phyloP scores from a whole-genome alignment of 1,140 invertebrate species.

The Dendroctonus ponderosae region DNA sequence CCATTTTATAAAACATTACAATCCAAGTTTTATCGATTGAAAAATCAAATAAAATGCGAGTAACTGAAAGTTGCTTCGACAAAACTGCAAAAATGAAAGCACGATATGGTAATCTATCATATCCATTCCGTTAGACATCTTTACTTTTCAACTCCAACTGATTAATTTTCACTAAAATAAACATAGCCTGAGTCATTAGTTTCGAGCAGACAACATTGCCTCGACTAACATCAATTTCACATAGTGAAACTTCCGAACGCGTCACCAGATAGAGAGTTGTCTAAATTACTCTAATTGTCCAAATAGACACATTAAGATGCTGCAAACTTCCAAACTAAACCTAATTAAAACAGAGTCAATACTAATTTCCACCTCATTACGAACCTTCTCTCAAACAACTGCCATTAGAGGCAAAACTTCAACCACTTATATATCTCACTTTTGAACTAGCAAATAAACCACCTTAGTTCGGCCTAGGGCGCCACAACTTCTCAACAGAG shows the following conservation, averaged over 20 bases:
- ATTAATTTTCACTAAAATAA: too few relatives aligned
- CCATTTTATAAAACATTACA: too few relatives aligned
- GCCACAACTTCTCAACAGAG: constrained; percentile 6
- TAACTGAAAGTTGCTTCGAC: too few relatives aligned
- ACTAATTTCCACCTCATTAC: constrained; percentile 36
- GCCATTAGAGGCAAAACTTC: constrained; percentile 28
- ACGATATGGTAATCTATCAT: too few relatives aligned
- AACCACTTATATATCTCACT: constrained; percentile 27
- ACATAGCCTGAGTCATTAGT: too few relatives aligned
- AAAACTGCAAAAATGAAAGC: too few relatives aligned
- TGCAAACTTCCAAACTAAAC: constrained; percentile 19
- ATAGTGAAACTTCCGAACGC: constrained; percentile 12
- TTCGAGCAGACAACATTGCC: too few relatives aligned
- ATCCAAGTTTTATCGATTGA: too few relatives aligned
- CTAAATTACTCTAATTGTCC: constrained; percentile 32
- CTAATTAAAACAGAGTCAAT: constrained; percentile 35
- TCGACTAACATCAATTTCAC: constrained; percentile 5
- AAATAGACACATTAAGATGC: constrained; percentile 33
- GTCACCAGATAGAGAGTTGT: constrained; percentile 16
- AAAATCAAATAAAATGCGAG: too few relatives aligned
- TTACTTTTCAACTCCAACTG: too few relatives aligned
- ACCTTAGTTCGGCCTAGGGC: constrained; percentile 10
- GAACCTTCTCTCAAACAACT: constrained; percentile 23
- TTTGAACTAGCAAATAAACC: constrained; percentile 20
- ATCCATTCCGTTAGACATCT: too few relatives aligned